Base-by-base conservation (phyloP, 2,113 vertebrate genomes). In the Mobula birostris region DNA sequence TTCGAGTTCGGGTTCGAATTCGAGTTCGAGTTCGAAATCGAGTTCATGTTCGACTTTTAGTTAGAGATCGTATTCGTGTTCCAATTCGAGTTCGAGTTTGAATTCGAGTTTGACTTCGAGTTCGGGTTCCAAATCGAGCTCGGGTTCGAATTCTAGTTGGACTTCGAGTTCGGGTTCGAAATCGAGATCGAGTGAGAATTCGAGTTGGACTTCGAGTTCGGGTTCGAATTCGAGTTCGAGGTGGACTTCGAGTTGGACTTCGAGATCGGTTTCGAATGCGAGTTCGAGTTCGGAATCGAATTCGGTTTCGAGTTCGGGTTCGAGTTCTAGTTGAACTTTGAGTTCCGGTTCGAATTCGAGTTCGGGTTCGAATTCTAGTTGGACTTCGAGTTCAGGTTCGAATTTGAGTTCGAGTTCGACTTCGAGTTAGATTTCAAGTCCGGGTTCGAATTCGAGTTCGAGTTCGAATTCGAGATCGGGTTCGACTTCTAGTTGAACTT, bases 221-320 rank as follows among this genome's bases (percentile, higher is more conserved):
- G n/a, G n/a, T n/a, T n/a, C n/a, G n/a, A n/a, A n/a, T n/a, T n/a
- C n/a, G n/a, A n/a, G n/a, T n/a, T n/a, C n/a, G n/a, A n/a, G n/a
- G n/a, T n/a, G n/a, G n/a, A n/a, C n/a, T n/a, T 68, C 66, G 66
- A 14, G 66, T 68, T 68, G 7, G 66, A 14, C 7, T 68, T 68
- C 66, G 94, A 7, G 4, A 2, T 1, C 2, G 94, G 94, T 0
- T 94, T 94, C 5, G 94, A 2, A 2, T 94, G 0, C 5, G 94
- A 2, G 94, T 94, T 94, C 5, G 94, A 2, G 94, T 94, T 94
- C 5, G 94, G 94, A 2, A 0, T 94, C 5, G 94, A 2, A 2
- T 94, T 94, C 5, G 94, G 94, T 0, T 94, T 94, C 5, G 92
- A 2, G 94, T 94, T 94, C 5, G 94, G 94, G 94, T 94, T n/a